Evolutionary conservation across 1,140 invertebrate genomes (phyloP).

Genomic region (Grapholita molesta): DNA sequence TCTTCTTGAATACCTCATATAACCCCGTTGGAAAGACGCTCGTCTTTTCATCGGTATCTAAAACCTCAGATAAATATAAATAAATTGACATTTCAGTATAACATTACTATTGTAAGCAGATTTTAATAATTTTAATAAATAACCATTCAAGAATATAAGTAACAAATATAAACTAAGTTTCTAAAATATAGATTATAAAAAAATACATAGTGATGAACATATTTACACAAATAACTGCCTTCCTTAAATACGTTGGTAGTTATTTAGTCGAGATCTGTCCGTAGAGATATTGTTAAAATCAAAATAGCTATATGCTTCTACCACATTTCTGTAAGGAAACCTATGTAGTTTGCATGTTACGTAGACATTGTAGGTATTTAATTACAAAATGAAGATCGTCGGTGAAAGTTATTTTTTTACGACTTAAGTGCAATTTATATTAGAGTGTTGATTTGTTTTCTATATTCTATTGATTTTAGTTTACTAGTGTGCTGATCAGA

Average conservation of each 20-base stretch:
- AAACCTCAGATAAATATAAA: background rate
- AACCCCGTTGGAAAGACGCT: background rate
- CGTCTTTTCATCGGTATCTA: background rate
- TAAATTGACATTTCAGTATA: background rate
- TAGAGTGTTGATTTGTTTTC: constrained; percentile 65
- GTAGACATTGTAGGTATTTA: background rate
- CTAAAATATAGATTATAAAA: background rate
- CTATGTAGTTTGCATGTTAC: background rate
- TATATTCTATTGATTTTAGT: constrained; percentile 67
- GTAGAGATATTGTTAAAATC: background rate
- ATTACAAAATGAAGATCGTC: background rate
- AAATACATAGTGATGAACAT: background rate
- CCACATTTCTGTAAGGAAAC: background rate
- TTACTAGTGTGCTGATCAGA: constrained; percentile 41
- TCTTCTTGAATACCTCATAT: background rate
- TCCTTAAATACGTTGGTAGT: background rate
- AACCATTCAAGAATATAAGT: background rate
- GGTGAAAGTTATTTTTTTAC: constrained; percentile 6
- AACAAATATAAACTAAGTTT: background rate
- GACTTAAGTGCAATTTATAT: constrained; percentile 62
- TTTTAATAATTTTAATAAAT: background rate
- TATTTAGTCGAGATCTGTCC: background rate
- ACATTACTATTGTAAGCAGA: background rate
- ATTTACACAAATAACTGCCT: background rate
- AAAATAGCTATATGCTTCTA: background rate